Conservation (phyloP, 2,888 invertebrate species). For the Scaptodrosophila latifasciaeformis region DNA sequence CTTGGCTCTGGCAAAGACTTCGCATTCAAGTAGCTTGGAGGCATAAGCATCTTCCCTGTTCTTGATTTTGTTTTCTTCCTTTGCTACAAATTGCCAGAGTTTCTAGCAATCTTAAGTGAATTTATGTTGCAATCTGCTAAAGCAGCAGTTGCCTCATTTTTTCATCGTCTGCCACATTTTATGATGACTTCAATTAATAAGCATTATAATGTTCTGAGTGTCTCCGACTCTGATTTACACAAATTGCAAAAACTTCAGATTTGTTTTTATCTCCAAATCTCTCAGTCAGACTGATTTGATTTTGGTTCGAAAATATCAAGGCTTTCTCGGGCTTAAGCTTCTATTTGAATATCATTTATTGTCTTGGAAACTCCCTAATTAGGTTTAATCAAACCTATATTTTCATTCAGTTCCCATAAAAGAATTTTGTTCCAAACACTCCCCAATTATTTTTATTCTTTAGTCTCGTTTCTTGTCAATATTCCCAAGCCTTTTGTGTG, state of each 20-base stretch:
- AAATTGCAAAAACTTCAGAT: too few relatives aligned
- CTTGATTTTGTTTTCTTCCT: conserved; percentile 11
- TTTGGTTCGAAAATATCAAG: too few relatives aligned
- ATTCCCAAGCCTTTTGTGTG: conserved; percentile 38
- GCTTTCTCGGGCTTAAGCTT: too few relatives aligned
- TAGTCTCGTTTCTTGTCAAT: conserved; percentile 11
- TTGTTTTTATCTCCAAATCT: too few relatives aligned
- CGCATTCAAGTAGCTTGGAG: conserved; percentile 34
- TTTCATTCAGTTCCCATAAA: too few relatives aligned
- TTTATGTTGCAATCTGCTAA: conserved; percentile 55
- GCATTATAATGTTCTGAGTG: conserved; percentile 41
- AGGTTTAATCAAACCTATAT: too few relatives aligned
- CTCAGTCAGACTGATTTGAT: too few relatives aligned
- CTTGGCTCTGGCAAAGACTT: conserved; percentile 32
- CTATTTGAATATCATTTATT: too few relatives aligned
- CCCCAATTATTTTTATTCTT: conserved; percentile 14
- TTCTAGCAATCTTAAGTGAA: conserved; percentile 61
- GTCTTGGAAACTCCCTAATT: too few relatives aligned
- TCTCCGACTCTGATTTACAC: conserved; percentile 41
- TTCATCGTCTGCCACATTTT: conserved; percentile 20
- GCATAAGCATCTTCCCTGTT: conserved; percentile 46
- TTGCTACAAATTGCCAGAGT: conserved; percentile 29
- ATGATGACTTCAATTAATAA: conserved; percentile 65
- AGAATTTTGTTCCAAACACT: conserved; percentile 12
- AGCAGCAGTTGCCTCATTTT: conserved; percentile 25